Base-by-base conservation (phyloP, 2,797 vertebrate genomes). In the Euphonia xanthogaster region DNA sequence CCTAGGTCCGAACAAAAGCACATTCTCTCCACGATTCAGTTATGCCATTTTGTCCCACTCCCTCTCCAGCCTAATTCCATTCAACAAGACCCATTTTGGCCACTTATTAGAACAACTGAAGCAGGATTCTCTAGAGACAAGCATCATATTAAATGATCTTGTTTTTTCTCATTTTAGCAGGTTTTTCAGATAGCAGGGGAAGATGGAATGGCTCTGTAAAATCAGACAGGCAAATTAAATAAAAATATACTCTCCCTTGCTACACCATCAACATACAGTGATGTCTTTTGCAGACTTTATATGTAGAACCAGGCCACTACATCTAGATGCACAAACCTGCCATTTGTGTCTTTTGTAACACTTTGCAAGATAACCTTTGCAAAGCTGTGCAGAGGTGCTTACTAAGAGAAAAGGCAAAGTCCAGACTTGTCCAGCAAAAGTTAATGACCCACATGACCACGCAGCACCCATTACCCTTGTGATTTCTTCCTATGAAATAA, bases 1-100 rank as follows among this genome's bases (percentile, higher is more conserved):
- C 53, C 92, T 82, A 53, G 47, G 62, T 95, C 94, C 96, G 94
- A 95, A 88, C 88, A 76, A 82, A 76, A 90, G 90, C 95, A 96
- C 95, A 93, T 87, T 87, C 48, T 84, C 67, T 93, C 73, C 55
- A 33, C 11, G 22, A 88, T 73, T 94, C 86, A 90, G 63, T 18
- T 24, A 4, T 75, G 79, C 40, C 71, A 31, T 62, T 89, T 67
- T 93, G 66, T 92, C 61, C 58, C 31, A 57, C 6, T 40, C 86
- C 45, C 65, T 88, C 86, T 78, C 61, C 31, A 13, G 77, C 35
- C 73, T 86, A 79, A 74, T n/a, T 79, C 86, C 7, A 6, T 61
- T 60, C 1, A 4, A n/a, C 23, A 75, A 54, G 86, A 68, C 12
- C 1, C 5, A 74, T 80, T 78, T 77, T 33, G 62, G 75, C 54